Evolutionary conservation across 2,797 vertebrate species (phyloP).

Genomic region (Xerus rutilus): DNA sequence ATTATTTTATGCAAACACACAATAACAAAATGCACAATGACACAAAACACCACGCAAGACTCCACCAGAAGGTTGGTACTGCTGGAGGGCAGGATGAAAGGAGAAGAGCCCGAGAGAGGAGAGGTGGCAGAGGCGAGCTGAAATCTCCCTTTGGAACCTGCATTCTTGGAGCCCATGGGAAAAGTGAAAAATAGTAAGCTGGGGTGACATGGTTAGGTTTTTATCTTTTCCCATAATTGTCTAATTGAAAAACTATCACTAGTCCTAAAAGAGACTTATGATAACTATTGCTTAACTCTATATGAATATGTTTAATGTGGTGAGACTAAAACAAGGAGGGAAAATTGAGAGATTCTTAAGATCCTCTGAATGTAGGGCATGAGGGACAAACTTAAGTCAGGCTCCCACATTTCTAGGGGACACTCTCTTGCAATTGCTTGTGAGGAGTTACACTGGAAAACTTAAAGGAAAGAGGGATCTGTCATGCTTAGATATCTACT

Average conservation of each 20-base stretch:
- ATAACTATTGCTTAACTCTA: too few relatives aligned
- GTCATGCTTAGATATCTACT: background rate
- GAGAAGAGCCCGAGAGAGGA: background rate
- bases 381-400: background rate
- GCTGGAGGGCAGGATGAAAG: background rate
- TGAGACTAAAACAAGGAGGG: background rate
- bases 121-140: background rate
- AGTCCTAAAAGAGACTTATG: background rate
- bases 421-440: background rate
- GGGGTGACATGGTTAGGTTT: background rate
- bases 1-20: background rate
- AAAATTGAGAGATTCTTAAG: background rate
- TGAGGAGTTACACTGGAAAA: background rate
- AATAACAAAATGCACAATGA: background rate
- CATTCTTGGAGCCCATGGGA: background rate
- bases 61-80: background rate
- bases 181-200: background rate
- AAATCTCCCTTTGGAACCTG: background rate
- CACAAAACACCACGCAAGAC: background rate
- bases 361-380: background rate
- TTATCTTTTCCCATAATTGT: background rate
- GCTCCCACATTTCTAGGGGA: background rate
- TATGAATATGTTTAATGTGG: too few relatives aligned
- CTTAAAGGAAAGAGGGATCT: background rate
- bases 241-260: conserved; percentile 17